Base-by-base conservation (phyloP, 2,797 vertebrate genomes). In the Rhyacichthys aspro region DNA sequence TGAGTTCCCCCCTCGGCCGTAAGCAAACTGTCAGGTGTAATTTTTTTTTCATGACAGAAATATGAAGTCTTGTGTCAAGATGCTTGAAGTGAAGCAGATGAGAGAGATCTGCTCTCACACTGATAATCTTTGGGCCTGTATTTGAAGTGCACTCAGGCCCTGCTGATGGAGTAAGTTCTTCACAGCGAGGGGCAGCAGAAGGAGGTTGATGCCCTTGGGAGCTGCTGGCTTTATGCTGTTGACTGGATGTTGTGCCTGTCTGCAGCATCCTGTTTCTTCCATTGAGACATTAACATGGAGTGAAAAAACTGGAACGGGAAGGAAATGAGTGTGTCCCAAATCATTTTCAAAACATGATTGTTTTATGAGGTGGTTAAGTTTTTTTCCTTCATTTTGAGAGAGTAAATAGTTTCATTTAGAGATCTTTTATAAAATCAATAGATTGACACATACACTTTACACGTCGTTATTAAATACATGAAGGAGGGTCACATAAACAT, bases 101-200 rank as follows among this genome's bases (percentile, higher is more conserved):
- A 69, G 74, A 74, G 65, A 78, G 58, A 79, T 74, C 66, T 72
- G 70, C 70, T 81, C 74, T 67, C 72, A 76, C 5, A 52, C 58
- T 23, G 58, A 69, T 79, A 74, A 80, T 84, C 74, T 83, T 78
- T 61, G 63, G 80, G 74, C 65, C 59, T 85, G 50, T 78, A 59
- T 87, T 84, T 85, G 71, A 86, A 83, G 78, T 78, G 74, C 72
- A 81, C 80, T 88, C 72, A 75, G 61, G 64, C 50, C 67, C 63
- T 70, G 75, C 79, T 86, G 84, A 85, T 89, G 72, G 68, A 74
- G 57, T 73, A 67, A 83, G 67, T 83, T 76, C 72, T 53, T 70
- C 63, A 67, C 75, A 59, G 60, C 54, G 12, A 69, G 75, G 42
- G 36, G 53, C 32, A 54, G 57, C 67, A 76, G 63, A 50, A 4